Base-by-base conservation (phyloP, 2,888 invertebrate genomes). In the Linyphia triangularis region DNA sequence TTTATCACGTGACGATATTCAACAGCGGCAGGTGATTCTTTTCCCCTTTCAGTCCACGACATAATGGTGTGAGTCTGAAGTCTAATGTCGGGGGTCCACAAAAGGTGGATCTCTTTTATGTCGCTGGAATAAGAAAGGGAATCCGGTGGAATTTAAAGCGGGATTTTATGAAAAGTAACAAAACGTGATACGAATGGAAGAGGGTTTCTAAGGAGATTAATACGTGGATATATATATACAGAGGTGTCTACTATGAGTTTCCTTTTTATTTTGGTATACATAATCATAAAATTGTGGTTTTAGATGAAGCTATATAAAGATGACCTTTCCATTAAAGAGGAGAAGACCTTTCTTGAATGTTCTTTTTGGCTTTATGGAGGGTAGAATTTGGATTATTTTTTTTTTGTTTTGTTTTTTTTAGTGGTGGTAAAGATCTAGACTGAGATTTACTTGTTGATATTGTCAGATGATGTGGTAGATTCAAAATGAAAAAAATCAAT, bases 1-100 rank as follows among this genome's bases (percentile, higher is more conserved):
- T 84, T 84, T 84, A 67, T 84, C 75, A 77, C 84, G 84, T 84
- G 84, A 84, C 83, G 33, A 75, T 59, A 84, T 84, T 75, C 84
- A 84, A 84, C 84, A 84, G 84, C 51, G 51, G 51, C 51, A 51
- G 51, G 51, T 51, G 51, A 51, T 13, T n/a, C 51, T 5, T 5
- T 9, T 33, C 33, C 33, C 9, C 33, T 9, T 33, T 33, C 33
- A n/a, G n/a, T 33, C 33, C 33, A 9, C 9, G 33, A 33, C 33
- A 33, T 9, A 33, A 33, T 33, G 33, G 33, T 33, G 33, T 33
- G 9, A 33, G 33, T 33, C 33, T n/a, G 1, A 10, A 13, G 51
- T 51, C 13, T 51, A 51, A 51, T 51, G 51, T 51, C 51, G n/a
- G 13, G 3, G n/a, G 1, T n/a, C 51, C 13, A 51, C 51, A 51